Base-by-base conservation (phyloP, 2,888 invertebrate genomes). In the Smittia aterrima region DNA sequence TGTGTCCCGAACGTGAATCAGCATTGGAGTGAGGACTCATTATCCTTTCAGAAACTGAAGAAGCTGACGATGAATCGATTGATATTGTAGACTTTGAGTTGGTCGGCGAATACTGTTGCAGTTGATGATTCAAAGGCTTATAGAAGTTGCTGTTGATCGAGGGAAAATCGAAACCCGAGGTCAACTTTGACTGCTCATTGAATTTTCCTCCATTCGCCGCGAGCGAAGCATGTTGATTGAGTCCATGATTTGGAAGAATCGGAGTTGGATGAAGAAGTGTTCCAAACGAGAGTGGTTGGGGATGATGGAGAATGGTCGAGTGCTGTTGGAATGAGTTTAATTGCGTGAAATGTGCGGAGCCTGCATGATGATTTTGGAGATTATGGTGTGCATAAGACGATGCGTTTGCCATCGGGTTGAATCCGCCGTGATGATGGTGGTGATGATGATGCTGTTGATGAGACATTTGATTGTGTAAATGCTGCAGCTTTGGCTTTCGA, bases 401-500 rank as follows among this genome's bases (percentile, higher is more conserved):
- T 22, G 72, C 74, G 72, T 64, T 68, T 16, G 71, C 47, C 16
- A 74, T 76, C 11, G 76, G 77, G 18, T 41, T 66, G 6, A 66
- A 64, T 24, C 66, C 66, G 64, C 75, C 75, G 75, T 79, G 78
- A 64, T 78, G 78, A 58, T 78, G 77, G 11, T 77, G 77, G 79
- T 58, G 77, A 24, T 79, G 80, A 58, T 80, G 80, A 76, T 82
- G 82, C 72, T 78, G 77, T 74, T 79, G 79, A 76, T 79, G 76
- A 72, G 77, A 73, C 75, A 83, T 75, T 75, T 83, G 82, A 7
- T 85, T 84, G 79, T 91, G 92, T 76, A 90, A 84, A 83, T 97
- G 84, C 79, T 91, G 92, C 76, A 90, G 84, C 84, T 97, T 96
- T 4, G 96, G 95, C 84, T 96, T 96, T 75, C 97, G 88, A 0